These are phyloP conservation scores for Arrhopalites spinosus DNA, from an alignment of 2,888 invertebrate species.

Conservation along the genomic window DNA sequence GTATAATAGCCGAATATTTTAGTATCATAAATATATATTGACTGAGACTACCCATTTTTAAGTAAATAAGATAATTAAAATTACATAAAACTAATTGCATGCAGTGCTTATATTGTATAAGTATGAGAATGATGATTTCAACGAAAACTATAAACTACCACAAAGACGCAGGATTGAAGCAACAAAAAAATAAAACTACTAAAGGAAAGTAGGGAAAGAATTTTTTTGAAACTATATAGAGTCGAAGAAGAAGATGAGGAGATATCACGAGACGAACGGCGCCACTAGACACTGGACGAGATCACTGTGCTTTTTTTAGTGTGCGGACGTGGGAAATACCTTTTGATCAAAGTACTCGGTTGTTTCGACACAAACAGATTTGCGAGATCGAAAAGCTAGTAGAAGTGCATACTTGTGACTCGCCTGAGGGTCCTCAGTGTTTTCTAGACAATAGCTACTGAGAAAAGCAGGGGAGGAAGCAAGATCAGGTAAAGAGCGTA, in stretches of 20 bases:
- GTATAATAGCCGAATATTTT: background rate
- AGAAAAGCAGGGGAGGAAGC: constrained; percentile 52
- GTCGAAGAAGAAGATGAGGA: constrained; percentile 23
- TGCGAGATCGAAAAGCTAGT: constrained; percentile 56
- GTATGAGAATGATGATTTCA: background rate
- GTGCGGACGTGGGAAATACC: constrained; percentile 46
- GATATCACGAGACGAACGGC: constrained; percentile 40
- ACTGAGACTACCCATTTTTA: constrained; percentile 26
- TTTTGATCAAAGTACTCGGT: constrained; percentile 50
- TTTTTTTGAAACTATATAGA: background rate
- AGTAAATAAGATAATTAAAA: background rate
- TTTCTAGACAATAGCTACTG: constrained; percentile 45
- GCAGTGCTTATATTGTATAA: constrained; percentile 5
- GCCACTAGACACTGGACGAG: constrained; percentile 42
- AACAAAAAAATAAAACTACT: background rate
- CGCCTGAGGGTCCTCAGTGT: constrained; percentile 44
- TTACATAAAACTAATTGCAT: constrained; percentile 12
- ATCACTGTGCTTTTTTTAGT: constrained; percentile 32
- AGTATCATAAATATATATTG: constrained; percentile 5
- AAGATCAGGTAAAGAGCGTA: constrained; percentile 56
- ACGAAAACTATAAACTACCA: constrained; percentile 7
- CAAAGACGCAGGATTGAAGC: constrained; percentile 20
- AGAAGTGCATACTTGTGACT: constrained; percentile 49
- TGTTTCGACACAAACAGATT: constrained; percentile 56
- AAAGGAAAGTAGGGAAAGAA: constrained; percentile 14